Evolutionary conservation across 2,797 vertebrate species (phyloP).

Genomic region (Enteromius argenteus): DNA sequence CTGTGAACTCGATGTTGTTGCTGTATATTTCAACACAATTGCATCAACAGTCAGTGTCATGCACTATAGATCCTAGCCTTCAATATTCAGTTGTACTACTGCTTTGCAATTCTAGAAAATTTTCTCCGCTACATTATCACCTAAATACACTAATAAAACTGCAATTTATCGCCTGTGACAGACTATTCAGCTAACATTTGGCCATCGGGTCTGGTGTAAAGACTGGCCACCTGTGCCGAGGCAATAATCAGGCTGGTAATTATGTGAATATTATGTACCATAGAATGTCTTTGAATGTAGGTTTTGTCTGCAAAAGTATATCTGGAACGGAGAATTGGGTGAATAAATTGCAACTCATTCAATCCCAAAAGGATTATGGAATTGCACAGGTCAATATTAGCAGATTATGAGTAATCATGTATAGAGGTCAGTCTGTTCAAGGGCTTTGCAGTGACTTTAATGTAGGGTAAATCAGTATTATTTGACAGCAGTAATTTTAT

Average conservation of each 20-base stretch:
- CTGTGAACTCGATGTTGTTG: conserved; percentile 30
- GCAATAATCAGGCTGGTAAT: conserved; percentile 34
- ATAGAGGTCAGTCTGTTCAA: conserved; percentile 32
- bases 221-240: conserved; percentile 48
- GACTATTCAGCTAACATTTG: conserved; percentile 48
- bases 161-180: conserved; percentile 21
- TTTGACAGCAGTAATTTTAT: neutral
- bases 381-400: conserved; percentile 51
- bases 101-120: neutral
- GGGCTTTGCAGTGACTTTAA: conserved; percentile 8
- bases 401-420: conserved; percentile 44
- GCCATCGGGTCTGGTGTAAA: conserved; percentile 28
- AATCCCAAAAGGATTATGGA: conserved; percentile 46
- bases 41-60: conserved; percentile 37
- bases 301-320: conserved; percentile 32
- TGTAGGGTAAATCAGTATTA: conserved; percentile 18
- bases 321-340: conserved; percentile 33
- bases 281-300: conserved; percentile 38
- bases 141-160: conserved; percentile 9
- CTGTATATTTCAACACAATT: conserved; percentile 45
- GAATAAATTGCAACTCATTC: conserved; percentile 39
- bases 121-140: neutral
- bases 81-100: conserved; percentile 15
- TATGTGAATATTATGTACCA: conserved; percentile 42
- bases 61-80: neutral